Conservation (phyloP, 2,113 vertebrate genomes). For the Bujurquina vittata region DNA sequence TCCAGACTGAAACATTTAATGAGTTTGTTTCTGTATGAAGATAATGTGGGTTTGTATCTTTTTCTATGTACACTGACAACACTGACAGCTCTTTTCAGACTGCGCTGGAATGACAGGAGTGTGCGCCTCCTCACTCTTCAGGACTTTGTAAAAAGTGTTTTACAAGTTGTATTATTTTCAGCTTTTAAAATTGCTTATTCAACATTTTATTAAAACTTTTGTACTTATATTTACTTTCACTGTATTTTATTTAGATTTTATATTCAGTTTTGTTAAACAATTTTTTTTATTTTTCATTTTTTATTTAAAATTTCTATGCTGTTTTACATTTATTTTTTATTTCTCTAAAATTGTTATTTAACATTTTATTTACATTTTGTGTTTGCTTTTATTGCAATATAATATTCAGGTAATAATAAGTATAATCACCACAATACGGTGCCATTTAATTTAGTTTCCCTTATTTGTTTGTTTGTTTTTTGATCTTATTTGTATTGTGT, state of each 20-base stretch:
- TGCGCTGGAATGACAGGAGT: background rate
- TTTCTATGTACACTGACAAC: background rate
- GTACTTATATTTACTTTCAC: background rate
- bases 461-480: background rate
- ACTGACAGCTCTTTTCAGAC: background rate
- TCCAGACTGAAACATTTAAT: background rate
- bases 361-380: too few relatives aligned
- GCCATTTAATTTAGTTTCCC: background rate
- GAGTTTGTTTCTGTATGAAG: background rate
- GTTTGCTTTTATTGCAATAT: too few relatives aligned
- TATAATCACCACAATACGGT: too few relatives aligned
- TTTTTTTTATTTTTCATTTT: too few relatives aligned
- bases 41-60: background rate
- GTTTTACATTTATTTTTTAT: too few relatives aligned
- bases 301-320: too few relatives aligned
- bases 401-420: too few relatives aligned
- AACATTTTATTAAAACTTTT: background rate
- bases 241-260: too few relatives aligned
- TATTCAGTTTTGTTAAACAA: too few relatives aligned
- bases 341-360: too few relatives aligned
- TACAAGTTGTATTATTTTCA: background rate
- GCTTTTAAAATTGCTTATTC: background rate
- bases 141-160: background rate
- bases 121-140: too few relatives aligned
- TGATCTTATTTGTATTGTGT: accelerated